Percentiles rank a stretch among this genome's conserved stretches.
Evolutionary conservation across 2,888 invertebrate species (phyloP).

Genomic region (Epinotia brunnichana): DNA sequence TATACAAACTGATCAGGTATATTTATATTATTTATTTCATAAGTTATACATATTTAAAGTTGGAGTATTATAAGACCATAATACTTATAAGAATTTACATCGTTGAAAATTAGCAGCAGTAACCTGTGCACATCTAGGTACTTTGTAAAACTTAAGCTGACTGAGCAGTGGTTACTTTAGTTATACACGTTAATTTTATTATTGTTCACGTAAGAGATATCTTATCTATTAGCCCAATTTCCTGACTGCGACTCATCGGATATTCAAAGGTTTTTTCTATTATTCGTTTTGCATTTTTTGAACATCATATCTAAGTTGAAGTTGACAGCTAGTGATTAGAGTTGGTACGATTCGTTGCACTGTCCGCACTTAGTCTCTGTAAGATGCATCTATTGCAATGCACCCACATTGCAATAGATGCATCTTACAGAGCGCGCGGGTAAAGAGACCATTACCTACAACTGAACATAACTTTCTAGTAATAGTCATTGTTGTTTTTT

Average conservation of each 20-base stretch:
- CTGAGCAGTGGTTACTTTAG: neutral
- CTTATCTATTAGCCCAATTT: conserved; percentile 27
- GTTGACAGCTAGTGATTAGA: conserved; percentile 57
- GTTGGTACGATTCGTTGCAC: conserved; percentile 51
- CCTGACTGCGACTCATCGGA: neutral
- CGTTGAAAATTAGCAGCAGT: neutral
- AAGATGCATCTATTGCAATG: too few relatives aligned
- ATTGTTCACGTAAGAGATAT: conserved; percentile 2
- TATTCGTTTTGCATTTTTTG: neutral
- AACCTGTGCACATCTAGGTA: conserved; percentile 1
- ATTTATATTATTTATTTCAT: conserved; percentile 3
- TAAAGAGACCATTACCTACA: too few relatives aligned
- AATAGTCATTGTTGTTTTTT: neutral
- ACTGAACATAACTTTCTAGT: neutral
- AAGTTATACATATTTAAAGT: conserved; percentile 16
- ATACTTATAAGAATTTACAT: conserved; percentile 17
- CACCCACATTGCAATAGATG: conserved; percentile 24
- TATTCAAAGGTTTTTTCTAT: neutral
- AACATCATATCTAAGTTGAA: neutral
- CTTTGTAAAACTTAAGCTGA: neutral
- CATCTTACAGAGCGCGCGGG: neutral
- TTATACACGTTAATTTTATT: conserved; percentile 1
- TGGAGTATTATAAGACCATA: conserved; percentile 35
- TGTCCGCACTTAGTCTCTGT: too few relatives aligned
- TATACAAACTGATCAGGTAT: conserved; percentile 26